Conservation (phyloP, 2,113 vertebrate species). For the Struthio camelus region DNA sequence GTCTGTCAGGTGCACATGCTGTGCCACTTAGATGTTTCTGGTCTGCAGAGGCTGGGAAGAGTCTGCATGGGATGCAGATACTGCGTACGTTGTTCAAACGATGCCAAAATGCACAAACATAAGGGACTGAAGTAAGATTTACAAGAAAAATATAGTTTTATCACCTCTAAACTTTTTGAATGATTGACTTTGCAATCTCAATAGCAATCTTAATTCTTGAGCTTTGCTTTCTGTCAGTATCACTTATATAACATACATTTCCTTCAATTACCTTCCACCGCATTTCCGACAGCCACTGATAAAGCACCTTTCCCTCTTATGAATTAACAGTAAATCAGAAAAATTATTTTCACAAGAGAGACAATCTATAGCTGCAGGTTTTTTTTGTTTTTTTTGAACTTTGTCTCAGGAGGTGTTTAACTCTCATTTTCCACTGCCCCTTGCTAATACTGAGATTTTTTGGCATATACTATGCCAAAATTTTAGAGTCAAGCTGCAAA, state of each 20-base stretch:
- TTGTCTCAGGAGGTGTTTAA: background rate
- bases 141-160: background rate
- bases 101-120: background rate
- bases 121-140: background rate
- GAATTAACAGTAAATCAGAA: background rate
- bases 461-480: background rate
- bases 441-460: background rate
- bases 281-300: background rate
- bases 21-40: background rate
- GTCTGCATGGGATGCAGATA: background rate
- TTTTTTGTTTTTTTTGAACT: background rate
- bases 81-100: accelerated
- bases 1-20: background rate
- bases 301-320: background rate
- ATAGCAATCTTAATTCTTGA: background rate
- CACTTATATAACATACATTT: background rate
- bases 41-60: background rate
- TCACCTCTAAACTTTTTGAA: background rate
- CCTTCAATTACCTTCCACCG: background rate
- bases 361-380: background rate
- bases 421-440: background rate
- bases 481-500: background rate
- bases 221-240: background rate
- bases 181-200: background rate
- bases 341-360: background rate